These are phyloP conservation scores for Chironex yamaguchii DNA, from an alignment of 30 jellyfish, hydroid and myxozoan species.

Conservation along the genomic window DNA sequence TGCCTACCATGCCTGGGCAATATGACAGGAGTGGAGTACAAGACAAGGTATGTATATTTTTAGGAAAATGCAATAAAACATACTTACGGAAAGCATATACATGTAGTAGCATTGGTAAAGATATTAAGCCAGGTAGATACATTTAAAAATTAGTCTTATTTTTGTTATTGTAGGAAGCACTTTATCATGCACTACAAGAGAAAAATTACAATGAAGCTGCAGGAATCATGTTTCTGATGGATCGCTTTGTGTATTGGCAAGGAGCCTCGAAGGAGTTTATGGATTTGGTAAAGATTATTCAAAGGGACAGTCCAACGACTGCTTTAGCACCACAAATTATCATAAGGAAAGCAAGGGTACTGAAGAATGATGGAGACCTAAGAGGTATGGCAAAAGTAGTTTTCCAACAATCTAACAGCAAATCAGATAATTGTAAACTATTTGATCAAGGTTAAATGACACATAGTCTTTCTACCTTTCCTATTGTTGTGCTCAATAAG, in stretches of 20 bases:
- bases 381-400: slow-evolving; percentile 57
- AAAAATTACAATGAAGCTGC: slow-evolving; percentile 51
- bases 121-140: too few species aligned
- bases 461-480: too few species aligned
- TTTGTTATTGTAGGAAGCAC: slow-evolving; percentile 79
- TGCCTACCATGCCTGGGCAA: too few species aligned
- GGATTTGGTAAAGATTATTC: slow-evolving; percentile 9
- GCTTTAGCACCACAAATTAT: slow-evolving; percentile 75
- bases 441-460: too few species aligned
- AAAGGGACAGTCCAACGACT: slow-evolving; percentile 38
- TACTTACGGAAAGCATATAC: too few species aligned
- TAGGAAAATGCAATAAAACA: too few species aligned
- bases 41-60: too few species aligned
- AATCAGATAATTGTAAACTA: too few species aligned
- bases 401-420: too few species aligned
- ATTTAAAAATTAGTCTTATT: too few species aligned
- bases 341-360: slow-evolving; percentile 51
- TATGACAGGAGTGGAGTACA: too few species aligned
- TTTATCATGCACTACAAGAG: slow-evolving; percentile 47
- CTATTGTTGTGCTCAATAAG: background rate
- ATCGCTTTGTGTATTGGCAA: slow-evolving; percentile 71
- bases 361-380: slow-evolving; percentile 65
- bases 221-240: slow-evolving; percentile 62
- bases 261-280: slow-evolving; percentile 51
- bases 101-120: too few species aligned